These are phyloP conservation scores for Gasterosteus aculeatus DNA, from an alignment of 2,113 vertebrate species.

Conservation along the genomic window DNA sequence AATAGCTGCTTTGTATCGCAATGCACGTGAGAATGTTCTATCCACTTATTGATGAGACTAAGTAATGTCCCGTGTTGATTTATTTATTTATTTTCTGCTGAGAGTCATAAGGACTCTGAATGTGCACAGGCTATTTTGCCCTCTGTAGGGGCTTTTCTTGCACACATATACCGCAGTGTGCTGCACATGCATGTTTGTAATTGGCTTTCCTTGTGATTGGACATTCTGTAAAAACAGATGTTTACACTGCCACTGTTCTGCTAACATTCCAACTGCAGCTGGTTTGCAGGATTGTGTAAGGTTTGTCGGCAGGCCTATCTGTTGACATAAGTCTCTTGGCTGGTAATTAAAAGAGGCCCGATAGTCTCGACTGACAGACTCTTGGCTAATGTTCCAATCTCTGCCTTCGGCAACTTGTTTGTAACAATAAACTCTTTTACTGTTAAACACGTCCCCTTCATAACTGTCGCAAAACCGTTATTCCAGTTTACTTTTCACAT, in stretches of 20 bases:
- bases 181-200: slow-evolving; percentile 29
- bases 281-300: slow-evolving; percentile 80
- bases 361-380: slow-evolving; percentile 6
- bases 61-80: slow-evolving; percentile 32
- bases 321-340: slow-evolving; percentile 64
- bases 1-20: slow-evolving; percentile 11
- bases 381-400: slow-evolving; percentile 30
- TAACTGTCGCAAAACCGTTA: not conserved
- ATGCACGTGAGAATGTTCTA: not conserved
- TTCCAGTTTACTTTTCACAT: slow-evolving; percentile 11
- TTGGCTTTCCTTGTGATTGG: slow-evolving; percentile 22
- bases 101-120: slow-evolving; percentile 42
- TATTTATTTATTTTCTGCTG: slow-evolving; percentile 39
- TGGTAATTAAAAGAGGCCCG: slow-evolving; percentile 48
- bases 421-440: slow-evolving; percentile 60
- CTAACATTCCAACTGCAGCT: slow-evolving; percentile 79
- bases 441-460: slow-evolving; percentile 17
- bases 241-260: slow-evolving; percentile 64
- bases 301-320: slow-evolving; percentile 62
- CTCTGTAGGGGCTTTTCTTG: slow-evolving; percentile 17
- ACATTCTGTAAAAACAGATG: slow-evolving; percentile 64
- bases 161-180: slow-evolving; percentile 31
- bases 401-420: slow-evolving; percentile 33
- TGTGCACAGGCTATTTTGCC: slow-evolving; percentile 31
- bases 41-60: slow-evolving; percentile 26